These are phyloP conservation scores for Drosophila setosimentum DNA, from an alignment of 2,888 invertebrate genomes.

Conservation along the genomic window DNA sequence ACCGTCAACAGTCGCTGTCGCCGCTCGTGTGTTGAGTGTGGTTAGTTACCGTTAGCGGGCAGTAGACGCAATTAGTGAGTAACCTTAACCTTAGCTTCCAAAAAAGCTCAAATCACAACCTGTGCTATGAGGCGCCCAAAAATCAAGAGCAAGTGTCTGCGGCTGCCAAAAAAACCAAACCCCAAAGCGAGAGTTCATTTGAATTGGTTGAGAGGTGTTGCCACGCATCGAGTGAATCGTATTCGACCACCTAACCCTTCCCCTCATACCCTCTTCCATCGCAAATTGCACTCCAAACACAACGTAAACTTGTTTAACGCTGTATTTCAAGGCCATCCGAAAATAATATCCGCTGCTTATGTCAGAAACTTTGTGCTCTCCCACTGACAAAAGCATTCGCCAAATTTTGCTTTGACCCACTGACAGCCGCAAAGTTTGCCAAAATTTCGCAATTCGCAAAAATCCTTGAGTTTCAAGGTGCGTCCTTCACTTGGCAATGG, in stretches of 20 bases:
- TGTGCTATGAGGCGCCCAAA: conserved; percentile 83
- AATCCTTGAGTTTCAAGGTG: conserved; percentile 83
- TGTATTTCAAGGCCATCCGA: conserved; percentile 62
- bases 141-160: conserved; percentile 55
- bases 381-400: conserved; percentile 33
- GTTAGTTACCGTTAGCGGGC: conserved; percentile 59
- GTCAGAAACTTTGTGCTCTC: conserved; percentile 48
- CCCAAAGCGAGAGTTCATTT: conserved; percentile 61
- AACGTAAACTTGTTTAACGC: conserved; percentile 50
- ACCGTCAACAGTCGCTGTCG: conserved; percentile 10
- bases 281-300: conserved; percentile 1
- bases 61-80: conserved; percentile 60
- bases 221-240: conserved; percentile 55
- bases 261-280: neutral
- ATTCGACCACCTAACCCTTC: neutral
- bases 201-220: conserved; percentile 40
- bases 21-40: conserved; percentile 54
- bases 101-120: conserved; percentile 84
- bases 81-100: conserved; percentile 84
- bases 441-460: conserved; percentile 58
- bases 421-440: conserved; percentile 66
- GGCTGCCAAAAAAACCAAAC: conserved; percentile 50
- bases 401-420: conserved; percentile 63
- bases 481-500: conserved; percentile 83
- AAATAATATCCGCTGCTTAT: conserved; percentile 50